Percentiles rank a stretch among this genome's conserved stretches.
These are phyloP conservation scores for Drosophila dunni DNA, from an alignment of 1,140 invertebrate genomes.

Conservation along the genomic window DNA sequence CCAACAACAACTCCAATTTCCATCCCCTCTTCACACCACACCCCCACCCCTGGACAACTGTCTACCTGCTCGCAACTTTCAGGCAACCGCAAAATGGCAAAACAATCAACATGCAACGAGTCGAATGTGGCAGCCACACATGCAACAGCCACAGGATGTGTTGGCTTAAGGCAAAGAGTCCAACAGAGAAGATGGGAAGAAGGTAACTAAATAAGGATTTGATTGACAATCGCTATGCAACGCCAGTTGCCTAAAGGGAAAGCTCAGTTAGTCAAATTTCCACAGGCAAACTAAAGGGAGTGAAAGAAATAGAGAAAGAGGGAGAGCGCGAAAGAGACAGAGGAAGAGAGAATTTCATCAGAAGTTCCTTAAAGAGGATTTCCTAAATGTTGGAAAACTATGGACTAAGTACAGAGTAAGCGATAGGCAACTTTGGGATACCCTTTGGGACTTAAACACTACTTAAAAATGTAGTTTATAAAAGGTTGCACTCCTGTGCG, in stretches of 20 bases:
- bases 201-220: constrained; percentile 23
- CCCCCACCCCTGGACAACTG: constrained; percentile 26
- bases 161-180: constrained; percentile 8
- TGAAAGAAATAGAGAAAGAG: too few species aligned
- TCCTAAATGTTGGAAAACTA: background rate
- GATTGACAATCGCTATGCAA: constrained; percentile 32
- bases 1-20: constrained; percentile 2
- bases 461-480: too few species aligned
- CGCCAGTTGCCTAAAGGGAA: constrained; percentile 7
- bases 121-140: constrained; percentile 48
- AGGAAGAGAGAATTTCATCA: constrained; percentile 6
- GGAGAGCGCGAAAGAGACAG: too few species aligned
- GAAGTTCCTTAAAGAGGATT: constrained; percentile 24
- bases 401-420: too few species aligned
- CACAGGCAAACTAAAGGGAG: constrained; percentile 5
- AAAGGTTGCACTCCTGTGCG: too few species aligned
- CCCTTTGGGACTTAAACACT: too few species aligned
- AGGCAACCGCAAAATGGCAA: constrained; percentile 77
- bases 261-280: constrained; percentile 38
- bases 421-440: too few species aligned
- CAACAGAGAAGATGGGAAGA: background rate
- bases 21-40: background rate
- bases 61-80: background rate
- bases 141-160: constrained; percentile 25
- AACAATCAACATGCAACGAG: constrained; percentile 76